Evolutionary conservation across 2,888 invertebrate species (phyloP).

Genomic region (Sphecodes monilicornis): DNA sequence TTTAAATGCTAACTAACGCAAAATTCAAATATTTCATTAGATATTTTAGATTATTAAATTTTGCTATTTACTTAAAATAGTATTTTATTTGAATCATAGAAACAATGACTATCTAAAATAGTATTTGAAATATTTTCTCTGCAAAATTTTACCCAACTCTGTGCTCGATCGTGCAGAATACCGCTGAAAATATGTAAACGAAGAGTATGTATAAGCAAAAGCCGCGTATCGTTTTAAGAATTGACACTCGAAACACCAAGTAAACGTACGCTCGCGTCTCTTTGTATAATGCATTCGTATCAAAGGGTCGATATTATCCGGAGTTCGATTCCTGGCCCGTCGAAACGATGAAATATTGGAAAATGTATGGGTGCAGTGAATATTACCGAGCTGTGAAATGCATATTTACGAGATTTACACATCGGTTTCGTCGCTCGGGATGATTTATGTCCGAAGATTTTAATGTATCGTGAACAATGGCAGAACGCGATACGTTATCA

Average conservation of each 20-base stretch:
- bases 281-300: conserved; percentile 35
- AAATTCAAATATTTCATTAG: no score
- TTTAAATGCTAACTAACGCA: no score
- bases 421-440: conserved; percentile 16
- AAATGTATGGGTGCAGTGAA: conserved; percentile 46
- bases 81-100: no score
- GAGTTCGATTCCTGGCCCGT: conserved; percentile 19
- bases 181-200: not conserved
- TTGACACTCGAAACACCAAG: conserved; percentile 29
- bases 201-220: not conserved
- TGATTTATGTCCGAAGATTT: conserved; percentile 55
- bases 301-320: conserved; percentile 48
- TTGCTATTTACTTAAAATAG: no score
- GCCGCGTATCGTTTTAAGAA: conserved; percentile 23
- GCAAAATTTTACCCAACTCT: no score
- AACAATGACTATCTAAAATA: no score
- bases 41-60: no score
- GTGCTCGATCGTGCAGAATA: no score
- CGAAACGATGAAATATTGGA: conserved; percentile 55
- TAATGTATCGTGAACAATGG: conserved; percentile 57
- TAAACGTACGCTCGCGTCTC: not conserved
- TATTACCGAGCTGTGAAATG: conserved; percentile 61
- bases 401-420: conserved; percentile 61
- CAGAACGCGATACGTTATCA: conserved; percentile 26
- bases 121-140: no score